Conservation (phyloP, 92 coral and sea anemone genomes). For the Bergia puertoricense region DNA sequence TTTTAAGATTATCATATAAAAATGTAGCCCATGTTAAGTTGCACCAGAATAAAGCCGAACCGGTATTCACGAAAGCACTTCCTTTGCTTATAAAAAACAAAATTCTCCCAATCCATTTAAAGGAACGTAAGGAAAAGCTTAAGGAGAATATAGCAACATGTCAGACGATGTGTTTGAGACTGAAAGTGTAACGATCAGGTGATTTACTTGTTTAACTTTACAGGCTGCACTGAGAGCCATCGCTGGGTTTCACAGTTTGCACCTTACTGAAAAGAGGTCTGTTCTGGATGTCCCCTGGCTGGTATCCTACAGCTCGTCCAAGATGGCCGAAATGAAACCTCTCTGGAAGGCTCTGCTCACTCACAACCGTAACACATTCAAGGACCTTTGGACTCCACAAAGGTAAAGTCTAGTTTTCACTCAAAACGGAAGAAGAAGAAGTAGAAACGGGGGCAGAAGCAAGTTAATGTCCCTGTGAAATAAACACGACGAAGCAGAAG, state of each 20-base stretch:
- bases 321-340: constrained; percentile 50
- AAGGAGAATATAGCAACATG: neutral
- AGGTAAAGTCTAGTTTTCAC: constrained; percentile 38
- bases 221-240: constrained; percentile 59
- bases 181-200: no score
- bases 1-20: no score
- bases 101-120: neutral
- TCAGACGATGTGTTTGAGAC: neutral
- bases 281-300: constrained; percentile 53
- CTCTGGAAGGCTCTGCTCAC: constrained; percentile 45
- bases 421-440: no score
- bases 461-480: no score
- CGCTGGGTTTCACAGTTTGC: constrained; percentile 69
- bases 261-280: constrained; percentile 49
- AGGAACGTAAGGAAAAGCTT: neutral
- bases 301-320: constrained; percentile 47
- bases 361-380: constrained; percentile 37
- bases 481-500: no score
- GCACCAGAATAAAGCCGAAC: no score
- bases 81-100: neutral
- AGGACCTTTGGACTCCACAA: constrained; percentile 54
- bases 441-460: no score
- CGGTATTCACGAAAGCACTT: no score
- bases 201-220: no score
- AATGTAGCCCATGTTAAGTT: no score